Percentiles rank a stretch among this genome's conserved stretches.
Conservation (phyloP, 1,140 invertebrate genomes). For the Drosophila willistoni region DNA sequence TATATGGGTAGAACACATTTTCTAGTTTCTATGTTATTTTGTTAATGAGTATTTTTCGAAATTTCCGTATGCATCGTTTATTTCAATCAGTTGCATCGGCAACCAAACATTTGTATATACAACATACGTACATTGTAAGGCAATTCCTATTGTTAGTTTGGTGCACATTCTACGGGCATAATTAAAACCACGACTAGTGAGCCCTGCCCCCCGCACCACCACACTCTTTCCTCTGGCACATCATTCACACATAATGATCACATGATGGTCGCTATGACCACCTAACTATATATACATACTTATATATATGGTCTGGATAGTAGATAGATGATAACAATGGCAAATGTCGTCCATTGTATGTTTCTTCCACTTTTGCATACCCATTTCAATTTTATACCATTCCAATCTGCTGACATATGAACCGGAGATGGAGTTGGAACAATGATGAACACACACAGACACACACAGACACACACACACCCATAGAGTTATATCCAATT, state of each 20-base stretch:
- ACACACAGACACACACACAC: conserved; percentile 26
- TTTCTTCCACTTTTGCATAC: background rate
- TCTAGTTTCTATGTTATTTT: background rate
- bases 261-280: conserved; percentile 8
- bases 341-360: conserved; percentile 11
- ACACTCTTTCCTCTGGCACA: background rate
- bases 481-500: background rate
- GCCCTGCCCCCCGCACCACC: background rate
- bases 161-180: conserved; percentile 38
- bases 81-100: conserved; percentile 48
- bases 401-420: conserved; percentile 43
- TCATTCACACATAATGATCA: conserved; percentile 9
- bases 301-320: background rate
- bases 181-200: conserved; percentile 55
- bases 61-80: conserved; percentile 57
- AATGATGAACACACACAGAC: conserved; percentile 26
- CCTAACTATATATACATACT: background rate
- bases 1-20: too few species aligned
- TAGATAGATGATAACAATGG: conserved; percentile 1
- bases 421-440: conserved; percentile 14
- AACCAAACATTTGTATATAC: background rate
- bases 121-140: background rate
- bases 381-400: background rate
- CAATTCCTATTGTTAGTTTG: conserved; percentile 12
- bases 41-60: conserved; percentile 34